phyloP scores from a whole-genome alignment of 2,888 invertebrate species.

The Amblyjoppa proteus region DNA sequence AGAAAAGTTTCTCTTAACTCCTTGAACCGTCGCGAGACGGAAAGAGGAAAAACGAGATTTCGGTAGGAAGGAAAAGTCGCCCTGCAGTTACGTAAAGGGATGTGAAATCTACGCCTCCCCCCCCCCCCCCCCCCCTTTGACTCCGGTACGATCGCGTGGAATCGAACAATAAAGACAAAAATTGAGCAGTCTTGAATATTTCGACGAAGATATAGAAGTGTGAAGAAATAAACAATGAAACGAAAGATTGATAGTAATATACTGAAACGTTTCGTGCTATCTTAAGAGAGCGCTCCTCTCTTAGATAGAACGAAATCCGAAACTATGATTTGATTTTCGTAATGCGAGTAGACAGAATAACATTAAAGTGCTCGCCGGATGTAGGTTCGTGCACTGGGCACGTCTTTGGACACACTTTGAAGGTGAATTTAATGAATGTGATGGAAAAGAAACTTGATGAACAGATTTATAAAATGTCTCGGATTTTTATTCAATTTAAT shows the following conservation, averaged over 20 bases:
- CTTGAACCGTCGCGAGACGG: constrained; percentile 4
- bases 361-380: too few species aligned
- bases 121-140: not conserved
- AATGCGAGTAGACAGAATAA: too few species aligned
- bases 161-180: not conserved
- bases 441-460: too few species aligned
- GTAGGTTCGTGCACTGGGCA: too few species aligned
- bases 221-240: not conserved
- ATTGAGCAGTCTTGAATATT: not conserved
- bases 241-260: not conserved
- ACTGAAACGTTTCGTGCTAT: not conserved
- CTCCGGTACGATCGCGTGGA: not conserved
- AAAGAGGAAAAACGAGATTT: constrained; percentile 29
- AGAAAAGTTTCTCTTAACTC: constrained; percentile 49
- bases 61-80: constrained; percentile 24
- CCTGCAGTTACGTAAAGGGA: constrained; percentile 27
- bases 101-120: constrained; percentile 37
- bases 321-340: too few species aligned
- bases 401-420: too few species aligned
- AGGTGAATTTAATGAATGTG: too few species aligned
- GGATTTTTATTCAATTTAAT: too few species aligned
- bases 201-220: not conserved
- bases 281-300: too few species aligned
- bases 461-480: too few species aligned
- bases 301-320: too few species aligned